These are phyloP conservation scores for Trisateles emortualis DNA, from an alignment of 2,888 invertebrate genomes.

Conservation along the genomic window DNA sequence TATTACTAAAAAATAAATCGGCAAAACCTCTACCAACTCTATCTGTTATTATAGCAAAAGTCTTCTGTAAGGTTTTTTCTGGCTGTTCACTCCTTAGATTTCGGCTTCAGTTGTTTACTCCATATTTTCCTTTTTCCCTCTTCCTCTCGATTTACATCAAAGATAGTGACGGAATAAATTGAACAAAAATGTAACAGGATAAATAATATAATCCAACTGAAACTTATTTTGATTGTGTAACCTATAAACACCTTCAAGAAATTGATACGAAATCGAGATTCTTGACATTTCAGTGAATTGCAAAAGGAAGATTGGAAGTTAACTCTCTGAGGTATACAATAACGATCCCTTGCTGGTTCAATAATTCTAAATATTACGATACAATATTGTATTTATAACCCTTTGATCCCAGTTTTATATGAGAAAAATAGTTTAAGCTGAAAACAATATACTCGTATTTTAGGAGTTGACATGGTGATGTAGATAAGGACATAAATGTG, in stretches of 20 bases:
- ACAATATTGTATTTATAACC: conserved; percentile 25
- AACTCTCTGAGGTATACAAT: conserved; percentile 11
- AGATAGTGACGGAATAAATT: neutral
- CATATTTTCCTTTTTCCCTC: neutral
- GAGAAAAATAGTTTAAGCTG: conserved; percentile 11
- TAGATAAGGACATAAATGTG: too few species aligned
- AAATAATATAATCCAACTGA: conserved; percentile 19
- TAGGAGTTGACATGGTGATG: too few species aligned
- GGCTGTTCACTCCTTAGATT: too few species aligned
- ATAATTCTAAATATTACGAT: conserved; percentile 1
- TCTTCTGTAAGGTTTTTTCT: too few species aligned
- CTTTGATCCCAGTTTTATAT: conserved; percentile 15
- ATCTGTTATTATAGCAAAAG: too few species aligned
- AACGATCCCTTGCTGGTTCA: neutral
- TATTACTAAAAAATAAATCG: too few species aligned
- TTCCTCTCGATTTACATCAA: neutral
- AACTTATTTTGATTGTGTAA: conserved; percentile 11
- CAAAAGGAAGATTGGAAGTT: conserved; percentile 19
- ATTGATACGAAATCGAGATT: conserved; percentile 14
- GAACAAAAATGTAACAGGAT: conserved; percentile 8
- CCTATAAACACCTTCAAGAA: conserved; percentile 8
- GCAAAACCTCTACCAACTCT: too few species aligned
- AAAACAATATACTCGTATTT: too few species aligned
- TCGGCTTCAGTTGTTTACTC: neutral
- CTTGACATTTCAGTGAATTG: conserved; percentile 24